Conservation (phyloP, 1,140 invertebrate species). For the Streblospio benedicti region DNA sequence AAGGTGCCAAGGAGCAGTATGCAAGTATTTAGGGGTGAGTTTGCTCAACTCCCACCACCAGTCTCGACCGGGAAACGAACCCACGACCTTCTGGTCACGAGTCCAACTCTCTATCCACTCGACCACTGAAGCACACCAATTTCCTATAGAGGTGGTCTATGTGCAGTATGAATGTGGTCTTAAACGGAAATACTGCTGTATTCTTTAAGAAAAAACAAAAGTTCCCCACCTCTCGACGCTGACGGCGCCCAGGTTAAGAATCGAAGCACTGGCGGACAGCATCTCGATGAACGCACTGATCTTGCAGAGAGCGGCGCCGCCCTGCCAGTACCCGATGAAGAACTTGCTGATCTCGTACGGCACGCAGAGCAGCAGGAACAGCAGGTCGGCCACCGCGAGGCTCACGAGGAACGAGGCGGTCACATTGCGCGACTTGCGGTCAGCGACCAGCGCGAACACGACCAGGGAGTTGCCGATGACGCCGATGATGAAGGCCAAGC, state of each 20-base stretch:
- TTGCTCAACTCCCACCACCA: too few relatives aligned
- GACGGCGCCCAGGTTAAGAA: slow-evolving; percentile 43
- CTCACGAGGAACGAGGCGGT: slow-evolving; percentile 90
- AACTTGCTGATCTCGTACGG: slow-evolving; percentile 79
- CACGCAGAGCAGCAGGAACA: slow-evolving; percentile 79
- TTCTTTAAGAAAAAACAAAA: too few relatives aligned
- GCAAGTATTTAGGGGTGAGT: too few relatives aligned
- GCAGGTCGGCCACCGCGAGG: slow-evolving; percentile 77
- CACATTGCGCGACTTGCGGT: slow-evolving; percentile 73
- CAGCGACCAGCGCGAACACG: slow-evolving; percentile 73
- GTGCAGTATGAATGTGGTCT: too few relatives aligned
- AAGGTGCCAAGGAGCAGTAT: too few relatives aligned
- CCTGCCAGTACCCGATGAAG: slow-evolving; percentile 68
- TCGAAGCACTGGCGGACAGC: slow-evolving; percentile 36
- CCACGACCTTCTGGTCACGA: too few relatives aligned
- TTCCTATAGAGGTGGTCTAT: too few relatives aligned
- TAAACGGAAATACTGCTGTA: too few relatives aligned
- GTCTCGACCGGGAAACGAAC: too few relatives aligned
- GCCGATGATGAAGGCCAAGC: slow-evolving; percentile 64
- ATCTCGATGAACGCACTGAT: slow-evolving; percentile 40
- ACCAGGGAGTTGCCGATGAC: slow-evolving; percentile 78
- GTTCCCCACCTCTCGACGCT: slow-evolving; percentile 46
- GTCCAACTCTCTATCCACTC: too few relatives aligned
- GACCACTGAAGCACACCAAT: too few relatives aligned
- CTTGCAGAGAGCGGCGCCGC: slow-evolving; percentile 59